Base-by-base conservation (phyloP, 2,797 vertebrate species). In the Lagocephalus sceleratus region DNA sequence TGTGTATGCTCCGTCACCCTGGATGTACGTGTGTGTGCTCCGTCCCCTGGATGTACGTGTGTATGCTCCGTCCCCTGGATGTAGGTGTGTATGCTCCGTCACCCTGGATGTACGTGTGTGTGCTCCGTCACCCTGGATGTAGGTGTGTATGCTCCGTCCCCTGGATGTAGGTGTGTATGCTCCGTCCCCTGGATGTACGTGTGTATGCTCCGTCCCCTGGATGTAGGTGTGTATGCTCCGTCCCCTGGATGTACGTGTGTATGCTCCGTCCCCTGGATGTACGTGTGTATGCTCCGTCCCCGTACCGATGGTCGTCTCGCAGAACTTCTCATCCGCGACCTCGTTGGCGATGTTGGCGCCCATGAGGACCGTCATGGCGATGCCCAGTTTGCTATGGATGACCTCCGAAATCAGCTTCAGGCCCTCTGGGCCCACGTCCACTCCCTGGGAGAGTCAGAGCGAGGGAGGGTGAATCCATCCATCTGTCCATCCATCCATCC, bases 241-340 rank as follows among this genome's bases (percentile, higher is more conserved):
- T n/a, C n/a, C n/a, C n/a, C n/a, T 40, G 6, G 4, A 40, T 19
- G 26, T 26, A 9, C 9, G 26, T 26, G 26, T 26, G 26, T 26
- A 9, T 26, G 26, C n/a, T n/a, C n/a, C n/a, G n/a, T n/a, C n/a
- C n/a, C n/a, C n/a, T n/a, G n/a, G n/a, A n/a, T 26, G 26, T 26
- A 9, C 9, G 26, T 26, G 26, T 26, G 29, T 12, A 8, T 32
- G 29, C n/a, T 35, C 6, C 17, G 0, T 40, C 20, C 48, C 23
- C 75, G 73, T 89, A 96, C 97, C 97, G 0, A 99, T 97, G 32
- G 97, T 98, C 5, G 96, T 97, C 79, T 99, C 97, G 47, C 97
- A 99, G 88, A 99, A 98, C 83, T 98, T 98, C 78, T 93, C 95
- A 0, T 93, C 94, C 5, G 97, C 97, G 22, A 99, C 96, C 72